Percentiles rank a stretch among this genome's conserved stretches.
phyloP scores from a whole-genome alignment of 2,113 vertebrate species.

The Falcunculus frontatus region DNA sequence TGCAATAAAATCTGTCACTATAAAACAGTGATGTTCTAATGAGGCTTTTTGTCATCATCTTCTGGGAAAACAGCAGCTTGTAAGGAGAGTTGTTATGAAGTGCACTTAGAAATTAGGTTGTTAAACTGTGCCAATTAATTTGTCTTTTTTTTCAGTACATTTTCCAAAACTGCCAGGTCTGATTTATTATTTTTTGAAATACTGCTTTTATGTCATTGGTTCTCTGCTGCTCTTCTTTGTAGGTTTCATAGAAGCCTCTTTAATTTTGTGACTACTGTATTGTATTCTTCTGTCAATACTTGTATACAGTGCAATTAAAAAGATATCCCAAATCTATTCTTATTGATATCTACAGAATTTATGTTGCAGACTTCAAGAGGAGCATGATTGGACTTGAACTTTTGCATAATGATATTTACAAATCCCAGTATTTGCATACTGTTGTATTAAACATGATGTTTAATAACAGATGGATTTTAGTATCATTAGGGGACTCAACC shows the following conservation, averaged over 20 bases:
- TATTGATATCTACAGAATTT: background rate
- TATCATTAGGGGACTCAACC: background rate
- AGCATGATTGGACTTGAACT: background rate
- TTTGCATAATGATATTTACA: slow-evolving; percentile 10
- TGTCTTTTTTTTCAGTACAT: slow-evolving; percentile 39
- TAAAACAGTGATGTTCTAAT: slow-evolving; percentile 58
- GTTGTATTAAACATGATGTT: slow-evolving; percentile 4
- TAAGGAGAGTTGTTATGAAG: slow-evolving; percentile 71
- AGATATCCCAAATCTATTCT: slow-evolving; percentile 9
- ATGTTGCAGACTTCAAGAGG: background rate
- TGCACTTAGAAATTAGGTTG: slow-evolving; percentile 81
- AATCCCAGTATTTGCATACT: slow-evolving; percentile 16
- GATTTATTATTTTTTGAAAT: slow-evolving; percentile 57
- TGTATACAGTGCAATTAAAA: slow-evolving; percentile 66
- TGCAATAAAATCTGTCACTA: slow-evolving; percentile 74
- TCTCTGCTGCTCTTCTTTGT: slow-evolving; percentile 58
- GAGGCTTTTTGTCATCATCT: slow-evolving; percentile 66
- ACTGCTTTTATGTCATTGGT: slow-evolving; percentile 60
- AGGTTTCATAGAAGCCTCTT: slow-evolving; percentile 52
- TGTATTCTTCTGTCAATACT: slow-evolving; percentile 63
- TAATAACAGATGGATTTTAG: slow-evolving; percentile 48
- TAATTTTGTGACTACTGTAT: slow-evolving; percentile 67
- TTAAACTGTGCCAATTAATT: slow-evolving; percentile 64
- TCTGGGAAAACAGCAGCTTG: slow-evolving; percentile 65
- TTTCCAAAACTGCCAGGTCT: slow-evolving; percentile 61